Base-by-base conservation (phyloP, 2,888 invertebrate genomes). In the Empis livida region DNA sequence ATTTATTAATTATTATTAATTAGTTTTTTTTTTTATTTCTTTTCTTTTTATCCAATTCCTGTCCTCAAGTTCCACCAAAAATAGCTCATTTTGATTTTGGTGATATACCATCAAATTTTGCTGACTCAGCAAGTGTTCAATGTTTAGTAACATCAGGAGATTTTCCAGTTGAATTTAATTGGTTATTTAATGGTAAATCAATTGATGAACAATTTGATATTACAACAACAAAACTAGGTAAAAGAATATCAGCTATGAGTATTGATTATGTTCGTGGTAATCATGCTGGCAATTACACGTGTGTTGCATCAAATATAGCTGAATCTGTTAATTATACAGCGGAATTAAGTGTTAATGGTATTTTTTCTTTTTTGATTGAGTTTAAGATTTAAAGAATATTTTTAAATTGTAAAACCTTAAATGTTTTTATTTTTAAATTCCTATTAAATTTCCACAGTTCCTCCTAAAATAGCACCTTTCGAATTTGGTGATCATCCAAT, bases 401-500 rank as follows among this genome's bases (percentile, higher is more conserved):
- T n/a, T n/a, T n/a, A 40, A 16, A 10, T 14, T 14, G 20, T 20
- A 20, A 20, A 5, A 20, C 5, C 5, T 3, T 20, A 20, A 16
- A 15, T 15, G 40, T 9, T 31, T 6, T 30, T 39, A 14, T 44
- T 35, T 17, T 31, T 47, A 38, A 14, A 38, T n/a, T 16, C 23
- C 23, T 9, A n/a, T 40, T 13, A 20, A 23, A n/a, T 9, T 14
- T 23, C n/a, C 9, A 45, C 71, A 85, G 85, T 85, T 68, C 78
- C 78, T 60, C 85, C 86, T 47, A 80, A 80, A 72, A 82, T 85
- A 61, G 76, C 79, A 56, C 82, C 80, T 56, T 85, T 84, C 63
- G 71, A 73, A 56, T 82, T 84, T 62, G 82, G 81, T 53, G 77
- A 80, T 55, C 79, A 81, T 63, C 80, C 81, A 1, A 71, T 77